phyloP scores from a whole-genome alignment of 1,140 invertebrate genomes.

The Thaumetopoea pityocampa region DNA sequence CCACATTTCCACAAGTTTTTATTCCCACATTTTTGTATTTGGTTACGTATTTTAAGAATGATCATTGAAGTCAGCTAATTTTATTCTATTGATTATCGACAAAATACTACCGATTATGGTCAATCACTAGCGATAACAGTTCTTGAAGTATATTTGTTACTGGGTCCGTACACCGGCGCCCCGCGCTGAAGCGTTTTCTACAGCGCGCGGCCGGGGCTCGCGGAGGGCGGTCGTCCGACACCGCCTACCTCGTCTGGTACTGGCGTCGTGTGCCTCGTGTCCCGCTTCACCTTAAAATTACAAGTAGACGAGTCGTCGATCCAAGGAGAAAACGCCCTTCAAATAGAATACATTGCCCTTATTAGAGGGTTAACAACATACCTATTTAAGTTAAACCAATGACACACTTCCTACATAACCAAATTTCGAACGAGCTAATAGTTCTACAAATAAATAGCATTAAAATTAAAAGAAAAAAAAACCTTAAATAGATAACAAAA shows the following conservation, averaged over 20 bases:
- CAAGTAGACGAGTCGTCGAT: slow-evolving; percentile 34
- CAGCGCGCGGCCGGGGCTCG: slow-evolving; percentile 57
- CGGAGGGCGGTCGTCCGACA: slow-evolving; percentile 66
- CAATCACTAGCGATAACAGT: slow-evolving; percentile 60
- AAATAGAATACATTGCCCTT: slow-evolving; percentile 25
- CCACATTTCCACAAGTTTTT: no score
- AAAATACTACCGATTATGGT: slow-evolving; percentile 29
- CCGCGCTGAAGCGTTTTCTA: slow-evolving; percentile 62
- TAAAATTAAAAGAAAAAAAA: no score
- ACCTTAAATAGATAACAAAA: background rate
- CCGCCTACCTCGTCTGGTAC: slow-evolving; percentile 73
- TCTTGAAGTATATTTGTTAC: slow-evolving; percentile 72
- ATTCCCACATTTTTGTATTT: no score
- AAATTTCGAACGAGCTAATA: no score
- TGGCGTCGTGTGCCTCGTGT: slow-evolving; percentile 66
- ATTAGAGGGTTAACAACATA: slow-evolving; percentile 6
- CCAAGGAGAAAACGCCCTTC: slow-evolving; percentile 54
- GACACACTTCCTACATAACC: background rate
- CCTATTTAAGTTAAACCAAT: no score
- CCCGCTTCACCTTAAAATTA: slow-evolving; percentile 55
- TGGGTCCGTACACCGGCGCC: slow-evolving; percentile 62
- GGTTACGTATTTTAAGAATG: no score
- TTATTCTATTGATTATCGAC: slow-evolving; percentile 35
- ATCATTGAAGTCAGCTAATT: no score
- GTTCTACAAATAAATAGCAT: no score